A percentile compares a stretch with the other conserved stretches of the same genome.
These are phyloP conservation scores for Diplogasteroides magnus DNA, from an alignment of 1,140 invertebrate species.

Conservation along the genomic window DNA sequence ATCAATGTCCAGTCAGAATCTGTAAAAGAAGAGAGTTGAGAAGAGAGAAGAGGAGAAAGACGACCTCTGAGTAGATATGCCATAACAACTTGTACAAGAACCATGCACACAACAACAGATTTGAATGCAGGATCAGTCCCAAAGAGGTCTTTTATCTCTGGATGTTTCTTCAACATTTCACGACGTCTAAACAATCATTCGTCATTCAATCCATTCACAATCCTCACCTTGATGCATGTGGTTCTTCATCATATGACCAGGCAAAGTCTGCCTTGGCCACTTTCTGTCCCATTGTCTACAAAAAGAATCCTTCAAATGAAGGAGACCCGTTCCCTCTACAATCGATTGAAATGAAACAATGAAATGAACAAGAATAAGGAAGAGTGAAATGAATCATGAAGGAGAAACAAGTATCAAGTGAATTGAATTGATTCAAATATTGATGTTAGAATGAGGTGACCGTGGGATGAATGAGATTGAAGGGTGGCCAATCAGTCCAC, in stretches of 20 bases:
- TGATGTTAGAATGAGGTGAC: too few species aligned
- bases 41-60: background rate
- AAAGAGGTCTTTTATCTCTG: slow-evolving; percentile 50
- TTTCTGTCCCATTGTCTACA: slow-evolving; percentile 76
- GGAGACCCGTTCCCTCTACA: too few species aligned
- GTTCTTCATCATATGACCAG: slow-evolving; percentile 92
- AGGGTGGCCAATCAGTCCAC: too few species aligned
- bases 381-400: too few species aligned
- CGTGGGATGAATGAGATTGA: too few species aligned
- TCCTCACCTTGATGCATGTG: slow-evolving; percentile 87
- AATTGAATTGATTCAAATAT: too few species aligned
- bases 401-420: too few species aligned
- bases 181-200: too few species aligned
- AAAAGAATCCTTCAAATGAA: too few species aligned
- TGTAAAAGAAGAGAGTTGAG: slow-evolving; percentile 31
- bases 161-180: slow-evolving; percentile 64
- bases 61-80: slow-evolving; percentile 48
- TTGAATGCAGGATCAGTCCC: slow-evolving; percentile 49
- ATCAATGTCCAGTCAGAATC: slow-evolving; percentile 49
- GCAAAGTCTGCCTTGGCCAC: slow-evolving; percentile 85
- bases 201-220: too few species aligned
- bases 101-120: slow-evolving; percentile 52
- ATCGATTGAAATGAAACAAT: too few species aligned
- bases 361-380: too few species aligned
- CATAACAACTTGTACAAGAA: slow-evolving; percentile 48